Conservation (phyloP, 1,140 invertebrate species). For the Maconellicoccus hirsutus region DNA sequence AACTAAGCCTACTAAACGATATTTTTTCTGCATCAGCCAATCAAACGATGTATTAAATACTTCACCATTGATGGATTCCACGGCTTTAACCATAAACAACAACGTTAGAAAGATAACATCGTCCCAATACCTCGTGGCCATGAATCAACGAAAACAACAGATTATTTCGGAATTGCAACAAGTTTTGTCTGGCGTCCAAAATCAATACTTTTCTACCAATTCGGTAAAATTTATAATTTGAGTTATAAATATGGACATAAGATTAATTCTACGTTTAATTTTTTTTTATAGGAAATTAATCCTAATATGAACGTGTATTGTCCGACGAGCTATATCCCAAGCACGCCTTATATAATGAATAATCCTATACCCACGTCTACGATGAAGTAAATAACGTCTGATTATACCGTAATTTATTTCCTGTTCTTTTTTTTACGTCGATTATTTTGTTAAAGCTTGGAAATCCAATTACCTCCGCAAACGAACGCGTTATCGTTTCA, state of each 20-base stretch:
- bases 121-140: constrained; percentile 4
- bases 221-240: neutral
- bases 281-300: neutral
- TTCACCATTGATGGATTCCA: neutral
- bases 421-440: neutral
- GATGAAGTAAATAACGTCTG: neutral
- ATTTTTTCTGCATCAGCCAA: too few relatives aligned
- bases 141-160: constrained; percentile 16
- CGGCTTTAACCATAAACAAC: neutral
- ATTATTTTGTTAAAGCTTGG: neutral
- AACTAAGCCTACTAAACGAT: too few relatives aligned
- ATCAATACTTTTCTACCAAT: constrained; percentile 12
- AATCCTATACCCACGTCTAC: neutral
- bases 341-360: neutral
- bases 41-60: neutral
- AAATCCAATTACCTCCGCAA: neutral
- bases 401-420: too few relatives aligned
- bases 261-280: neutral
- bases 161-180: constrained; percentile 16
- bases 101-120: neutral
- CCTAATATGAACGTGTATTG: neutral
- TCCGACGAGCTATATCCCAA: neutral
- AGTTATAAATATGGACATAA: neutral
- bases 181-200: neutral
- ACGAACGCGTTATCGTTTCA: neutral